These are phyloP conservation scores for Tyto alba DNA, from an alignment of 2,113 vertebrate species.

Conservation along the genomic window DNA sequence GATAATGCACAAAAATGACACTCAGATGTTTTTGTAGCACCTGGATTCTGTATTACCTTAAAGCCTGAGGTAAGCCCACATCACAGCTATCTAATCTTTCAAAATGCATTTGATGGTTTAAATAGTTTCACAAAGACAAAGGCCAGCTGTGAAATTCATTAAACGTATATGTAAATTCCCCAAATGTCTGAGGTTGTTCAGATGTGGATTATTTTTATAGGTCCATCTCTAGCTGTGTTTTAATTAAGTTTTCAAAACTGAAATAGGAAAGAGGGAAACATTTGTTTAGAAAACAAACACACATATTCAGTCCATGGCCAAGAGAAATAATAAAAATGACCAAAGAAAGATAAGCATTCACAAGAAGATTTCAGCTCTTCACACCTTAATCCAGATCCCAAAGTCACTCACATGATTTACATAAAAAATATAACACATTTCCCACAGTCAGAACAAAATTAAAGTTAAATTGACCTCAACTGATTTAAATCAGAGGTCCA, in stretches of 20 bases:
- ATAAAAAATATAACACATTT: background rate
- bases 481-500: background rate
- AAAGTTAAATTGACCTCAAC: background rate
- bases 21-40: background rate
- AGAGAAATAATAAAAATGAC: background rate
- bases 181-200: background rate
- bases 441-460: background rate
- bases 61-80: background rate
- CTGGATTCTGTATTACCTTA: background rate
- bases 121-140: background rate
- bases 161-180: background rate
- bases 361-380: background rate
- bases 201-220: background rate
- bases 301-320: background rate
- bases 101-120: background rate
- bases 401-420: background rate
- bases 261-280: background rate
- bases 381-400: background rate
- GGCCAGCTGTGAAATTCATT: background rate
- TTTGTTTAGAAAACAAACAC: background rate
- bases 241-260: background rate
- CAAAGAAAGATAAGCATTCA: background rate
- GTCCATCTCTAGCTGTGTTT: background rate
- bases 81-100: background rate
- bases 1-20: background rate